Base-by-base conservation (phyloP, 2,113 vertebrate genomes). In the Tragelaphus scriptus region DNA sequence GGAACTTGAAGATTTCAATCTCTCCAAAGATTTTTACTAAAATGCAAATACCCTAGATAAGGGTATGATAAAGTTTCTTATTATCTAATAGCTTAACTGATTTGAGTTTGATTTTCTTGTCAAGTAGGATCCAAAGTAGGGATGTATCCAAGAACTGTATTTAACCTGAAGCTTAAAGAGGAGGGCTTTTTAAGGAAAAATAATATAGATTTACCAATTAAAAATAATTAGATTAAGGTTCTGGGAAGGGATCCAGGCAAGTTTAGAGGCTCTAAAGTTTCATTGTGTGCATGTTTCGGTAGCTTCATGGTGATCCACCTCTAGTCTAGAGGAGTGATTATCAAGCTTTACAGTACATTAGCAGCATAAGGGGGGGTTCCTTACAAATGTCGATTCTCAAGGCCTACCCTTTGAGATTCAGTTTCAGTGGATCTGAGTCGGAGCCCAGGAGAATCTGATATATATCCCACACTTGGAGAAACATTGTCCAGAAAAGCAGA, bases 101-200 rank as follows among this genome's bases (percentile, higher is more conserved):
- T 88, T 95, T 94, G n/a, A 40, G 59, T 86, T 93, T 90, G 25
- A 90, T 36, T 82, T 88, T 95, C 23, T 88, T 93, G 71, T 55
- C 21, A 95, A 89, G 9, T 90, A 77, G 36, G 1, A 8, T 71
- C n/a, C 14, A 94, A 26, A 92, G 19, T 47, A 90, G 30, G 32
- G 26, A 36, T 94, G 28, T n/a, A 75, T 63, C 15, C 51, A 40
- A 32, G 56, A 71, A 86, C 59, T 91, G 6, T 65, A 19, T 81
- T 81, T 21, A 32, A 47, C 56, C 59, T 89, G 55, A 90, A 91
- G 88, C 44, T 81, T 55, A 93, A 0, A 81, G n/a, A 85, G 77
- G 14, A 95, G 12, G 28, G 3, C 15, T 89, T 19, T 96, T 87
- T 25, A 56, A 47, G 15, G 93, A 71, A 77, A 85, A 96, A 85